Percentiles rank a stretch among this genome's conserved stretches.
phyloP scores from a whole-genome alignment of 2,797 vertebrate genomes.

The Allobates femoralis region DNA sequence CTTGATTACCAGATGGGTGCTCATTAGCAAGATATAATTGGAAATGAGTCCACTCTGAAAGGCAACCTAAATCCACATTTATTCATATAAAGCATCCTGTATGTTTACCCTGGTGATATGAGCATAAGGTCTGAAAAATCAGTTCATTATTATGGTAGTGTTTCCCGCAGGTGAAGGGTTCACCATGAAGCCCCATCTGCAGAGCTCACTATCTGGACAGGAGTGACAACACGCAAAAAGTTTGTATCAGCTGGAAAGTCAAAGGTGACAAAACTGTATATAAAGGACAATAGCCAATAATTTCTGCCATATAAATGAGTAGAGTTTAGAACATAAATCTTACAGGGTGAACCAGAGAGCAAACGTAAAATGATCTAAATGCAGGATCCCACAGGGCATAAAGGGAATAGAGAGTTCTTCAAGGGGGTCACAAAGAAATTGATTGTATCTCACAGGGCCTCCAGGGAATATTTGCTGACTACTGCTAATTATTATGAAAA shows the following conservation, averaged over 20 bases:
- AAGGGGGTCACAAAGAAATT: too few relatives aligned
- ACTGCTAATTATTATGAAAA: too few relatives aligned
- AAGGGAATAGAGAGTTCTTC: background rate
- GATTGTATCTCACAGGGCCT: background rate
- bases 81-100: background rate
- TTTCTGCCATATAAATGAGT: background rate
- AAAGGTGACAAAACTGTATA: background rate
- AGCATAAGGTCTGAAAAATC: background rate
- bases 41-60: conserved; percentile 65
- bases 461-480: background rate
- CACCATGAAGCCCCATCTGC: background rate
- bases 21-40: conserved; percentile 71
- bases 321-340: background rate
- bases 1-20: conserved; percentile 65
- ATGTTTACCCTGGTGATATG: background rate
- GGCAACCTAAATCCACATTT: conserved; percentile 51
- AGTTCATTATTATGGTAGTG: background rate
- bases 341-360: background rate
- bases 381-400: background rate
- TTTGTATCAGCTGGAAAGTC: background rate
- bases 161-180: background rate
- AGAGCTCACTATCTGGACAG: background rate
- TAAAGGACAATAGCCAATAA: background rate
- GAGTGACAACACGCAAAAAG: background rate
- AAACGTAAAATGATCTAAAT: background rate